These are phyloP conservation scores for Drosophila pachea DNA, from an alignment of 1,140 invertebrate species.

Conservation along the genomic window DNA sequence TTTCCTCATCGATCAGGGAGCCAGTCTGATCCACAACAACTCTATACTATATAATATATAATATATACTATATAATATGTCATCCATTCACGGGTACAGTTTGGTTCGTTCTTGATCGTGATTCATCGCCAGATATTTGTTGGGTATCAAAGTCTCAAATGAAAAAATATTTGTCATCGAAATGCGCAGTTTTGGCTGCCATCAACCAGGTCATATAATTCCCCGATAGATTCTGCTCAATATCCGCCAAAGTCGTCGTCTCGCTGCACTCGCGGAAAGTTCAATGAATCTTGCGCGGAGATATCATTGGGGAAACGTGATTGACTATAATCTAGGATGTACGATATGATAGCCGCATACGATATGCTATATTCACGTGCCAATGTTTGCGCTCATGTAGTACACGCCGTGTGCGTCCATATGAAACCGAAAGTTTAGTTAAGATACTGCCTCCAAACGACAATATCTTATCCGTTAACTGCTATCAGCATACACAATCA, in stretches of 20 bases:
- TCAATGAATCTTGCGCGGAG: conserved; percentile 57
- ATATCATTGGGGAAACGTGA: conserved; percentile 64
- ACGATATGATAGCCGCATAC: conserved; percentile 27
- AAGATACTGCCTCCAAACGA: conserved; percentile 69
- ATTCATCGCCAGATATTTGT: conserved; percentile 8
- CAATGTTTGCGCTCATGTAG: conserved; percentile 48
- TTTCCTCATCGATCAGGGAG: too few relatives aligned
- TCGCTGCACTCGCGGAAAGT: conserved; percentile 35
- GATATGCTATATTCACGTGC: conserved; percentile 58
- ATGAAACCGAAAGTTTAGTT: conserved; percentile 51
- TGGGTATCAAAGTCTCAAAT: conserved; percentile 5
- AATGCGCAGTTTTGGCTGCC: too few relatives aligned
- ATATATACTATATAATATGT: not conserved
- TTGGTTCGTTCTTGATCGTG: not conserved
- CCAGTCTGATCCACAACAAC: not conserved
- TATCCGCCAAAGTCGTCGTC: not conserved
- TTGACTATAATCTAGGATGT: conserved; percentile 50
- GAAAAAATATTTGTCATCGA: conserved; percentile 6
- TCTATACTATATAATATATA: not conserved
- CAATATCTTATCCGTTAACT: conserved; percentile 70
- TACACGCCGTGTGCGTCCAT: conserved; percentile 10
- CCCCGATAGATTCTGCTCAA: too few relatives aligned
- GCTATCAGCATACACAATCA: conserved; percentile 72
- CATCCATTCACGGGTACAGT: conserved; percentile 20
- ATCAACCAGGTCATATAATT: too few relatives aligned